Evolutionary conservation across 2,888 invertebrate genomes (phyloP), one percentile per base, ranked within the genome.

Genomic region (Sipunculus nudus): DNA sequence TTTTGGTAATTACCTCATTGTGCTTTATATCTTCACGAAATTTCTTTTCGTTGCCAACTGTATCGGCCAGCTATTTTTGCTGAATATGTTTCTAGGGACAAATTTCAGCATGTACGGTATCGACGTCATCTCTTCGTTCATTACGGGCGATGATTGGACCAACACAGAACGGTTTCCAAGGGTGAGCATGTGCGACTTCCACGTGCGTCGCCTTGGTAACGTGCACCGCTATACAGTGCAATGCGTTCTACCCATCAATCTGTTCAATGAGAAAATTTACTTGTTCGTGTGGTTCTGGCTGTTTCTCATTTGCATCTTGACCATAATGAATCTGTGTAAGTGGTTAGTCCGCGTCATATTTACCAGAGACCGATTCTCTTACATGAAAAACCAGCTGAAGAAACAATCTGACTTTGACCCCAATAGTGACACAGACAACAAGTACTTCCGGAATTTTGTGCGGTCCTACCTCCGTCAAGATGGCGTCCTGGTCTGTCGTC

Each of bases 1-100:
- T 50, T 84, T 85, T 71, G 86, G 86, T 5, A 84, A 84, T 59
- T 86, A 83, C 70, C 78, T 86, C 19, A 78, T 84, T 1, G 73
- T 82, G 43, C 76, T 84, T 26, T 86, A 86, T 68, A 72, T 84
- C 40, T 73, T 83, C 63, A 76, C 78, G 62, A 85, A 85, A 70
- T 50, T 79, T 38, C 70, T 85, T 8, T 84, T 85, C 63, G 78
- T 85, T 57, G 67, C 75, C 26, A 85, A 85, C 65, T 80, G 80
- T 26, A 75, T 85, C n/a, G 82, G 82, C 19, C 85, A 86, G 70
- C 77, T 86, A 58, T 83, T 85, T 68, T 71, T 85, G 67, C 77
- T 86, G 63, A 85, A 86, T 72, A 76, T 79, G 55, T 85, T 86
- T 68, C 75, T 86, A 45, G 85, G 85, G 43, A 75, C 76, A 32